Evolutionary conservation across 53 echinoderm and acorn worm genomes (phyloP), one percentile per base, ranked within the genome.

Genomic region (Astropecten irregularis): DNA sequence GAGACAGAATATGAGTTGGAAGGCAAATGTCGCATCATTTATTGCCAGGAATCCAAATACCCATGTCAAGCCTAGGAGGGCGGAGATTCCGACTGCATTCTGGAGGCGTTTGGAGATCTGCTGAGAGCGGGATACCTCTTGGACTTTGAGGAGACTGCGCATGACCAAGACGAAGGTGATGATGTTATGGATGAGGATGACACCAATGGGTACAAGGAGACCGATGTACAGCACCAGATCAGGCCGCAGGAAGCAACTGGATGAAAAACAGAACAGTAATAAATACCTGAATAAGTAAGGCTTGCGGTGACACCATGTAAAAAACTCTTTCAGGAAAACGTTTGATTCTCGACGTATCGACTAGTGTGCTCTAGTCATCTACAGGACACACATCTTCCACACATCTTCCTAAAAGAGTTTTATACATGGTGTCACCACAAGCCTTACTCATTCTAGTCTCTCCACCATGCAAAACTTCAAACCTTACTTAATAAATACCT

Each of bases 41-140:
- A 88, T 83, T 4, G 87, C 91, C 60, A 91, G 54, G 54, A 91
- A 91, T 10, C 83, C 91, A 29, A 91, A 91, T 8, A 54, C 53
- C 91, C 91, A 91, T 16, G 91, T 91, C 44, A 91, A 42, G 15
- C 91, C 91, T 37, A 91, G 57, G 8, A 91, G 84, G 29, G 77
- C 77, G 0, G 88, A 88, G 52, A 91, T 88, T 10, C 84, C 74
- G 59, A 88, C 66, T 2, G 91, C 87, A 66, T 91, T 91, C 36
- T 83, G 91, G 32, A 92, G 40, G 30, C 88, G 66, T 44, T 66
- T 77, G 44, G 83, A 56, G 64, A 90, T 86, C 64, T 90, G 86
- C 42, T 68, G 86, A 31, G 86, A 81, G 52, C 85, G 82, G 40
- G 90, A 82, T 9, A 32, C 60, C 67, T 73, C 73, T 16, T 56